Evolutionary conservation across 2,888 invertebrate species (phyloP).

Genomic region (Chesias legatella): DNA sequence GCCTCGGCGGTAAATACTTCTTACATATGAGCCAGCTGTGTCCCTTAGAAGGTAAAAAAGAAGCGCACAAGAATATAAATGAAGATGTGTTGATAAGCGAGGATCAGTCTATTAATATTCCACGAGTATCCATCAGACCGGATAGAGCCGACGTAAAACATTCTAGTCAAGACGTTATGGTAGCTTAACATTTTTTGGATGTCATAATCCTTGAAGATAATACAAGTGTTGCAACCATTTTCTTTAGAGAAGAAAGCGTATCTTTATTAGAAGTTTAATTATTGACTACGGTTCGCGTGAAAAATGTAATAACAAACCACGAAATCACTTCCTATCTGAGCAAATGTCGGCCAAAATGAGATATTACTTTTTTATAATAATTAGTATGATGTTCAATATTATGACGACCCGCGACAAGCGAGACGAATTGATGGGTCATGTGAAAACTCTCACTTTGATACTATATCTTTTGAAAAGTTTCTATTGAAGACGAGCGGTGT

Average conservation of each 20-base stretch:
- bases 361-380: slow-evolving; percentile 17
- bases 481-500: slow-evolving; percentile 10
- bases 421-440: slow-evolving; percentile 20
- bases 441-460: slow-evolving; percentile 25
- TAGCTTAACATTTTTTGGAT: slow-evolving; percentile 1
- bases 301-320: slow-evolving; percentile 67
- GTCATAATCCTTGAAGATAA: slow-evolving; percentile 12
- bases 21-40: slow-evolving; percentile 1
- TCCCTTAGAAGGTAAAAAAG: slow-evolving; percentile 6
- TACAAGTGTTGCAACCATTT: slow-evolving; percentile 28
- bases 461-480: slow-evolving; percentile 14
- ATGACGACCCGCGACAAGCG: slow-evolving; percentile 22
- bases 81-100: slow-evolving; percentile 27
- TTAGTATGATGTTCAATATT: slow-evolving; percentile 8
- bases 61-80: slow-evolving; percentile 17
- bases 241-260: slow-evolving; percentile 60
- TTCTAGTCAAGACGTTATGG: slow-evolving; percentile 14
- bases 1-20: slow-evolving; percentile 1
- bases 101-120: slow-evolving; percentile 55
- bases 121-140: slow-evolving; percentile 43
- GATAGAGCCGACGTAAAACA: slow-evolving; percentile 46
- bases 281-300: slow-evolving; percentile 58
- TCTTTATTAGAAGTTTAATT: slow-evolving; percentile 59
- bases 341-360: slow-evolving; percentile 32
- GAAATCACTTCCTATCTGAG: slow-evolving; percentile 64